Evolutionary conservation across 1,140 invertebrate genomes (phyloP).

Genomic region (Hycleus phaleratus): DNA sequence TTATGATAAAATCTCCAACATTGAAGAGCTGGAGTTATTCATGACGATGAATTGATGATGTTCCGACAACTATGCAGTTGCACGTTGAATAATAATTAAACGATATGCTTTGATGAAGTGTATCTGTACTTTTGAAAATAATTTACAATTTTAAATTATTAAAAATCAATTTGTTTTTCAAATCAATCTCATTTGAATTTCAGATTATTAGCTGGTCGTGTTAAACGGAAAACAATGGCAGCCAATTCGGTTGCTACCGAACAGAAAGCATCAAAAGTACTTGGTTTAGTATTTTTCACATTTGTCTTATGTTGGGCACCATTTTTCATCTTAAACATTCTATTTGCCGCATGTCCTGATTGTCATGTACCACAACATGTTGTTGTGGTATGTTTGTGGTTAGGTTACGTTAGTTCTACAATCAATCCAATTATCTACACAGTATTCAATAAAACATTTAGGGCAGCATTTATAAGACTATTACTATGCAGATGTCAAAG

Average conservation of each 20-base stretch:
- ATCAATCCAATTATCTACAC: conserved; percentile 84
- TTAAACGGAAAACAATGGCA: conserved; percentile 56
- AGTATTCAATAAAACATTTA: conserved; percentile 80
- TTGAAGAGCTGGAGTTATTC: too few species aligned
- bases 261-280: conserved; percentile 75
- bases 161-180: too few species aligned
- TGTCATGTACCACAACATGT: conserved; percentile 63
- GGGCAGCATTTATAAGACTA: conserved; percentile 73
- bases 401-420: conserved; percentile 83
- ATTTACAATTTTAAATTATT: too few species aligned
- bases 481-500: conserved; percentile 67
- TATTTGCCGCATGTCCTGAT: conserved; percentile 66
- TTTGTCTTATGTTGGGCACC: conserved; percentile 88
- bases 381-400: conserved; percentile 73
- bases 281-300: conserved; percentile 82
- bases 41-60: too few species aligned
- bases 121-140: too few species aligned
- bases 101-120: too few species aligned
- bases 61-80: too few species aligned
- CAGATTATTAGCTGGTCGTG: conserved; percentile 59
- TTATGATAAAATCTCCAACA: too few species aligned
- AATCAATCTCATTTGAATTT: conserved; percentile 13
- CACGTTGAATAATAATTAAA: too few species aligned
- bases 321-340: conserved; percentile 80
- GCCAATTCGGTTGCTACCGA: conserved; percentile 74